These are phyloP conservation scores for Phrixothrix hirtus DNA, from an alignment of 2,888 invertebrate genomes.

Conservation along the genomic window DNA sequence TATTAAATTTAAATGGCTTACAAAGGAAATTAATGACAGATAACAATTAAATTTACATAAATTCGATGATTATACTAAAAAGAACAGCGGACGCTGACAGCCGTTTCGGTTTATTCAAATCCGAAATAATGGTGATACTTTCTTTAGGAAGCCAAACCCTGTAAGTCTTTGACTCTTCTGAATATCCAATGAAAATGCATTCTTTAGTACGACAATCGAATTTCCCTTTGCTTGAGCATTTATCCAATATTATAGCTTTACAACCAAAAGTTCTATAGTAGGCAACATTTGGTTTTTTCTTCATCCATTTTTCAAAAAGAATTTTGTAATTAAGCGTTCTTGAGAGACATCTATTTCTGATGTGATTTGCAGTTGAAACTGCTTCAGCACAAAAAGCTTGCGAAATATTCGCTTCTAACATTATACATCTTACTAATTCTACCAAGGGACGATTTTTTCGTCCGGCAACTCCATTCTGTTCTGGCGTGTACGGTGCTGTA, in stretches of 20 bases:
- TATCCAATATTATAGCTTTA: not conserved
- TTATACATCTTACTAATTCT: conserved; percentile 41
- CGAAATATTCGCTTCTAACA: conserved; percentile 39
- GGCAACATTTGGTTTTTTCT: conserved; percentile 29
- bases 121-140: no score
- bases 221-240: not conserved
- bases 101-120: no score
- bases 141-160: not conserved
- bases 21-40: no score
- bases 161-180: not conserved
- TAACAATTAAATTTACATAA: no score
- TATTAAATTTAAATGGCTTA: no score
- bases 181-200: not conserved
- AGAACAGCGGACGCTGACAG: no score
- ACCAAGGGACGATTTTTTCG: conserved; percentile 41
- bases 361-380: conserved; percentile 41
- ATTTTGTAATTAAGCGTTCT: conserved; percentile 33
- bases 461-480: conserved; percentile 20
- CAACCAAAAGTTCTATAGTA: conserved; percentile 12
- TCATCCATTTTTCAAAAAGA: conserved; percentile 38
- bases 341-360: conserved; percentile 42
- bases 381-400: conserved; percentile 48
- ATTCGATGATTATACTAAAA: no score
- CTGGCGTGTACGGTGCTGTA: conserved; percentile 10
- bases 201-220: not conserved